Evolutionary conservation across 2,888 invertebrate genomes (phyloP).

Genomic region (Thecophora atra): DNA sequence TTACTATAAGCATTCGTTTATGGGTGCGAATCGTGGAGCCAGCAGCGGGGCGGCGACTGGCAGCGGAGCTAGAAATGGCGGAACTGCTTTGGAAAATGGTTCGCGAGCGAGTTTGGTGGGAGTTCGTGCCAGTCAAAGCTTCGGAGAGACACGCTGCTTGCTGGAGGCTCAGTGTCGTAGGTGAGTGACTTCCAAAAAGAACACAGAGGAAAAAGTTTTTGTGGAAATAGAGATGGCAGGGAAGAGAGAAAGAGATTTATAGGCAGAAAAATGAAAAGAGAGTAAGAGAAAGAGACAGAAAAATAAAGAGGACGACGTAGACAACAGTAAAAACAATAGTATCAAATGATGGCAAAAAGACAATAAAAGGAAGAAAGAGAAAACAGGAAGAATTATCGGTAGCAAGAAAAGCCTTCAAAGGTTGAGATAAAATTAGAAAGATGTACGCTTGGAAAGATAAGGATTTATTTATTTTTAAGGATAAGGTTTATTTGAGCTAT

Average conservation of each 20-base stretch:
- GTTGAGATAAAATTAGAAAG: not conserved
- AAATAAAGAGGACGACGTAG: not conserved
- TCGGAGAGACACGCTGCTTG: slow-evolving; percentile 57
- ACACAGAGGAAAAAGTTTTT: not conserved
- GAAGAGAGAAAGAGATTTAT: not conserved
- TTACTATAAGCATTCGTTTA: slow-evolving; percentile 64
- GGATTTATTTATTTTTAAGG: not conserved
- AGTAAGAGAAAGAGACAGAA: not conserved
- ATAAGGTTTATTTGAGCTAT: too few relatives aligned
- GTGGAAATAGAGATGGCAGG: not conserved
- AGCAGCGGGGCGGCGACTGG: slow-evolving; percentile 40
- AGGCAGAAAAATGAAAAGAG: not conserved
- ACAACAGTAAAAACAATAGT: not conserved
- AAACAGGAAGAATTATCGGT: not conserved
- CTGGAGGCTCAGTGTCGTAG: slow-evolving; percentile 57
- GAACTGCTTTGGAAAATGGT: slow-evolving; percentile 44
- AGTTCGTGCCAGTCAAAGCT: slow-evolving; percentile 51
- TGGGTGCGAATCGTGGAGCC: slow-evolving; percentile 48
- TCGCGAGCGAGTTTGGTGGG: slow-evolving; percentile 47
- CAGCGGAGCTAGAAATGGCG: slow-evolving; percentile 40
- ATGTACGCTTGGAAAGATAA: not conserved
- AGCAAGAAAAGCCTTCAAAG: too few relatives aligned
- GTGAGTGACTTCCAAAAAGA: slow-evolving; percentile 49
- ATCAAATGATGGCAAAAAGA: not conserved
- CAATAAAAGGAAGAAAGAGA: slow-evolving; percentile 6